Evolutionary conservation across 2,797 vertebrate species (phyloP).

Genomic region (Pteropus rufus): DNA sequence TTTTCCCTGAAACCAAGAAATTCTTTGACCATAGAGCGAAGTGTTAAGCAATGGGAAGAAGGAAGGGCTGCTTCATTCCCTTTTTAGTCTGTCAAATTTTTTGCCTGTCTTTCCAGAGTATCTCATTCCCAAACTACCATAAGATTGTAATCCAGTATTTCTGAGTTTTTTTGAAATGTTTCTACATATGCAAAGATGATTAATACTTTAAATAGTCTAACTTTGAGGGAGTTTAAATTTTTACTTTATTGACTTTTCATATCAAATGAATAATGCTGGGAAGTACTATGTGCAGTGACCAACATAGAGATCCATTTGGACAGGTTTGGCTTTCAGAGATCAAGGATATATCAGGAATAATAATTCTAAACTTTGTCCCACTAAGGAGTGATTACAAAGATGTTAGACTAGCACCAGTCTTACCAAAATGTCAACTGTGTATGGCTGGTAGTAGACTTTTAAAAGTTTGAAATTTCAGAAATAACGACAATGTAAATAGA

Average conservation of each 20-base stretch:
- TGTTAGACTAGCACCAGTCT: not conserved
- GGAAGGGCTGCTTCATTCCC: not conserved
- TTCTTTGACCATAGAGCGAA: not conserved
- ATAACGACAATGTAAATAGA: not conserved
- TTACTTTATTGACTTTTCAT: not conserved
- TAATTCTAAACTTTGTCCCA: not conserved
- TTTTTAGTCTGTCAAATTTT: not conserved
- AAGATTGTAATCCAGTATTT: not conserved
- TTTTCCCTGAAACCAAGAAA: not conserved
- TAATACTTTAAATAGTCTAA: constrained; percentile 21
- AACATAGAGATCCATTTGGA: not conserved
- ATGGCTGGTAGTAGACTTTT: not conserved
- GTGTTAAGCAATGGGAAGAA: not conserved
- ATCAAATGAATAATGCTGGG: not conserved
- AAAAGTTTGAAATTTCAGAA: not conserved
- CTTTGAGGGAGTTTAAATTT: not conserved
- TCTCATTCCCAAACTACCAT: not conserved
- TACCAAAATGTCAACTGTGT: not conserved
- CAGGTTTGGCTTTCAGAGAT: not conserved
- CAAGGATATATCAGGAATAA: not conserved
- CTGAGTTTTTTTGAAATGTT: not conserved
- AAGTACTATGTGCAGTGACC: not conserved
- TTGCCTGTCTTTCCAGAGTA: not conserved
- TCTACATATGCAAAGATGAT: not conserved
- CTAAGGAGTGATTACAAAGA: not conserved